Conservation (phyloP, 2,797 vertebrate genomes). For the Linurgus olivaceus region DNA sequence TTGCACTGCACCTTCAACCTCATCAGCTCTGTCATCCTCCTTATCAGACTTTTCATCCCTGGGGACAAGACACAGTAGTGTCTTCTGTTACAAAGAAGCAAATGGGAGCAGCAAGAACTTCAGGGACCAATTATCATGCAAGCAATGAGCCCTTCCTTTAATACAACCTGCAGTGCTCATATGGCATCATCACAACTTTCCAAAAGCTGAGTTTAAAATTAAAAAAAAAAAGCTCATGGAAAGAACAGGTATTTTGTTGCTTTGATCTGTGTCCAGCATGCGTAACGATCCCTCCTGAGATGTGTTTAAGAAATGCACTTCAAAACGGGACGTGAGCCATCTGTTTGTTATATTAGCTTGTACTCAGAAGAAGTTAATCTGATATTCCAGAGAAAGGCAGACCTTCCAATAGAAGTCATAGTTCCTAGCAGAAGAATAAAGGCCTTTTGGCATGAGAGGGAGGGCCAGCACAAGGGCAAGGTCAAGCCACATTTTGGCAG, state of each 20-base stretch:
- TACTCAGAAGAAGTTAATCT: neutral
- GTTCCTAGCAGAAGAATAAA: neutral
- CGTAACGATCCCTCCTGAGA: neutral
- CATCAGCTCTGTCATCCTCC: neutral
- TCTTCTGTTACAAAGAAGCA: neutral
- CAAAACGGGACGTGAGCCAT: rapidly evolving
- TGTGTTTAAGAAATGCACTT: neutral
- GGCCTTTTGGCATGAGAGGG: neutral
- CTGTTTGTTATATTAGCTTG: neutral
- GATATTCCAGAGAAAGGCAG: neutral
- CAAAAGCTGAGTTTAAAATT: neutral
- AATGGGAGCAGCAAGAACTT: neutral
- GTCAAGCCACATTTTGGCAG: neutral
- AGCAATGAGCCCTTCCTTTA: neutral
- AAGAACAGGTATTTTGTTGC: neutral
- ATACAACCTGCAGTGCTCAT: neutral
- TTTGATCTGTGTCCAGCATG: neutral
- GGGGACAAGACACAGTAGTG: neutral
- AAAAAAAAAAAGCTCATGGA: neutral
- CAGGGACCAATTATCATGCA: neutral
- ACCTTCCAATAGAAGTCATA: neutral
- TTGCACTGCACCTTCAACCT: neutral
- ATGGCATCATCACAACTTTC: neutral
- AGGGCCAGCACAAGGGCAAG: neutral
- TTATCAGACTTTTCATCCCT: neutral